Evolutionary conservation across 2,113 vertebrate species (phyloP), one percentile per base, ranked within the genome.

Genomic region (Quiscalus mexicanus): DNA sequence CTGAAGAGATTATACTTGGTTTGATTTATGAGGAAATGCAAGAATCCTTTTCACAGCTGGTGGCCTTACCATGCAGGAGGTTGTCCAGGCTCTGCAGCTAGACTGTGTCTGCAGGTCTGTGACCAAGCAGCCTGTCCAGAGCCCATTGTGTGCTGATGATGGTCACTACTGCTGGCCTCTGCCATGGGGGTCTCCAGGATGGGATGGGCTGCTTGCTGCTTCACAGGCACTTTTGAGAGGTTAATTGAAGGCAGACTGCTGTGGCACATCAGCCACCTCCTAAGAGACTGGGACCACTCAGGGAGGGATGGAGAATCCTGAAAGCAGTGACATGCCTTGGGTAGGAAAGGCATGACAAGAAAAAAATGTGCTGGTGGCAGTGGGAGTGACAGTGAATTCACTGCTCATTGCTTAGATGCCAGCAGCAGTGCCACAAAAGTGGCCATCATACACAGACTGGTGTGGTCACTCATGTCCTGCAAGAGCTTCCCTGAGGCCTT

Each of bases 391-490:
- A 69, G 52, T 12, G 1, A 0, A 15, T 20, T 75, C 39, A 39
- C 11, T 71, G 35, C 55, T 81, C 47, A 4, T 33, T 62, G 50
- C 75, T 49, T 22, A 33, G 52, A 33, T 58, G 25, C 28, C 37
- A 80, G 45, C 42, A 63, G 42, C 4, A 11, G 14, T 56, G 41
- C 3, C 5, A 62, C 59, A 52, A 10, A 73, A 77, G 7, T 15
- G 10, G 7, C 71, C 47, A 10, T 67, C 24, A 7, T 6, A 12
- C 12, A 22, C 35, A 55, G 45, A 25, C 25, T 81, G 0, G 0
- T 4, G 25, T 2, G 17, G 28, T 77, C 50, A 58, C 33, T 70
- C 8, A 0, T n/a, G 37, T 67, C 62, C 56, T 49, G 56, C 62
- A 30, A 15, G 64, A 1, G 1, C 60, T 62, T 78, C 68, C 42